Base-by-base conservation (phyloP, 2,888 invertebrate species). In the Horisme vitalbata region DNA sequence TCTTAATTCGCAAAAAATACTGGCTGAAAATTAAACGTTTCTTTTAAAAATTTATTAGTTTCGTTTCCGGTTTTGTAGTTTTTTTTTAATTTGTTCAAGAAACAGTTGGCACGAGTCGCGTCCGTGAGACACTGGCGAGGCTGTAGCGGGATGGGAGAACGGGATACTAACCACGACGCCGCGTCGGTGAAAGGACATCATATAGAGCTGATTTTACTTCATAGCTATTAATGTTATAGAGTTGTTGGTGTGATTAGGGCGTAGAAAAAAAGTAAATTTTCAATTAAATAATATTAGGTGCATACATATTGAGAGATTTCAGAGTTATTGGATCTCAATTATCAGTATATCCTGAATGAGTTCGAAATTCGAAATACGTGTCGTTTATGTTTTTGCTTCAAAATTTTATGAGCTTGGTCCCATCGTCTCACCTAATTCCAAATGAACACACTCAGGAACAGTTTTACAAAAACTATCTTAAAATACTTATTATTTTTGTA, bases 131-230 rank as follows among this genome's bases (percentile, higher is more conserved):
- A 59, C 59, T 65, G 63, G 47, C 55, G 46, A 4, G 30, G 38
- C 49, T 35, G 41, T 65, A 67, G 75, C 72, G 67, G 71, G 65
- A 59, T 52, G 41, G 45, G 63, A 70, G 63, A 79, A 75, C 79
- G 75, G 75, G 73, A 76, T 59, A 63, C 65, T 59, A n/a, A n/a
- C n/a, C n/a, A n/a, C n/a, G n/a, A 61, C 64, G 60, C 63, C 63
- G 62, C 55, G 59, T 61, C 52, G 66, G 75, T 65, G 72, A 79
- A 67, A 76, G 77, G 72, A 75, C 36, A 65, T 61, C 52, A 53
- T 38, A 67, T 65, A 67, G 76, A 77, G 80, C 49, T 68, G 71
- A 35, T 44, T 34, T 31, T 45, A 45, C 31, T 7, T n/a, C 4
- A 28, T 14, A 1, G 1, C 1, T 28, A 13, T 1, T 13, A 10